Evolutionary conservation across 2,888 invertebrate species (phyloP).

Genomic region (Rhorus exstirpatorius): DNA sequence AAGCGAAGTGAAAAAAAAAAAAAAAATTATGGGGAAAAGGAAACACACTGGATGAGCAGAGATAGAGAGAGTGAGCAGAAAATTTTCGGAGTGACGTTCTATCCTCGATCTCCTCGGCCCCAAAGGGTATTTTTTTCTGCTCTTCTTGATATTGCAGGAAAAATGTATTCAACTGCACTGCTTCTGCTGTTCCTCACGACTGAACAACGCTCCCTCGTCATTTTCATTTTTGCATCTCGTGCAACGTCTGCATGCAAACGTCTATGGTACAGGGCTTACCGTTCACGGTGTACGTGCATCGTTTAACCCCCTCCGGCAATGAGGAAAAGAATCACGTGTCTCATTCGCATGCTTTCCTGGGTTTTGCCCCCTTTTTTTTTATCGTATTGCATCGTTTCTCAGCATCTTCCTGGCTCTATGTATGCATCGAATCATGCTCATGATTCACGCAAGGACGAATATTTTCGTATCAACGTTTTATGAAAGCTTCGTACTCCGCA

Average conservation of each 20-base stretch:
- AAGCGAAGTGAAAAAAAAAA: slow-evolving; percentile 8
- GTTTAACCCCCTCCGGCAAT: slow-evolving; percentile 27
- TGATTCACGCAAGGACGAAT: slow-evolving; percentile 21
- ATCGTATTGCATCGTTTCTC: neutral
- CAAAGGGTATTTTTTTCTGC: slow-evolving; percentile 37
- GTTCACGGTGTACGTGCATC: neutral
- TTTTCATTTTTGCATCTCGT: slow-evolving; percentile 37
- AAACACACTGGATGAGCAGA: too few species aligned
- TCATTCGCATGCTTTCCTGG: slow-evolving; percentile 25
- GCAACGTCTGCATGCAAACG: slow-evolving; percentile 10
- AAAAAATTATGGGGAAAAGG: slow-evolving; percentile 5
- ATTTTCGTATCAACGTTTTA: slow-evolving; percentile 14
- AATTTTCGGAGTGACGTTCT: slow-evolving; percentile 37
- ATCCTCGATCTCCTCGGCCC: slow-evolving; percentile 41
- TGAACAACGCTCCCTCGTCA: slow-evolving; percentile 35
- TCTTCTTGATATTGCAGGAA: slow-evolving; percentile 27
- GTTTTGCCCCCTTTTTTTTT: slow-evolving; percentile 13
- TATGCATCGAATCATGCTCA: neutral
- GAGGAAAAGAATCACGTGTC: slow-evolving; percentile 28
- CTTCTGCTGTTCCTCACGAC: slow-evolving; percentile 36
- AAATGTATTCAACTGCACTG: slow-evolving; percentile 36
- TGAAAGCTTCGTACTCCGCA: slow-evolving; percentile 5
- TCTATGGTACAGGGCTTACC: slow-evolving; percentile 18
- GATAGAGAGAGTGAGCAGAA: slow-evolving; percentile 5
- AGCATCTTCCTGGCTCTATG: neutral